Evolutionary conservation across 1,140 invertebrate species (phyloP), one percentile per base, ranked within the genome.

Genomic region (Hypothenemus hampei): DNA sequence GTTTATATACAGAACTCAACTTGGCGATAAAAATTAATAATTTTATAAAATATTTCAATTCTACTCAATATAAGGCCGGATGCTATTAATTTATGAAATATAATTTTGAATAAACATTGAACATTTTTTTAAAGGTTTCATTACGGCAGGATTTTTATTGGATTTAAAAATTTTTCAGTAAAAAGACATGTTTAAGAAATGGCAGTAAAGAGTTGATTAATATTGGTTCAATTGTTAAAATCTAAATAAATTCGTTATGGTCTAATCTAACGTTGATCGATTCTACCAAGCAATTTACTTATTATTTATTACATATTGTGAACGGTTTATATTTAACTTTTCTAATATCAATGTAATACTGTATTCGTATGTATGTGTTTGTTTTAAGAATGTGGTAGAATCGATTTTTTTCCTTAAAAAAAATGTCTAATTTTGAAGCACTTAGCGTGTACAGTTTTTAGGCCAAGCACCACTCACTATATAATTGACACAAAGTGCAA

Each of bases 401-500:
- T 29, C 6, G n/a, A n/a, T n/a, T 6, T 29, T 29, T 29, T 29
- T 29, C n/a, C 6, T 29, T 7, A 29, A 29, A 29, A 29, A 29
- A 29, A 7, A 29, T 29, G 26, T 29, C 6, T n/a, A 29, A 6
- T 6, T 29, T 7, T 29, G 6, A 29, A 7, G 6, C 26, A n/a
- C 6, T 29, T 29, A 29, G 26, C 26, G n/a, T 29, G 6, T n/a
- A n/a, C n/a, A 29, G 26, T n/a, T 29, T 29, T n/a, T 29, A 29
- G 26, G 6, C n/a, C 6, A n/a, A 29, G n/a, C n/a, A n/a, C n/a
- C n/a, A 29, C 26, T 29, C n/a, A 29, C 26, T 7, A 29, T 7
- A 16, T 37, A 43, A 43, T 31, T 29, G 19, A 22, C 24, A 49
- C 26, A 23, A 41, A 41, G 37, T 41, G 48, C 41, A 41, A n/a